phyloP scores from a whole-genome alignment of 2,888 invertebrate genomes.

The Phrixothrix hirtus region DNA sequence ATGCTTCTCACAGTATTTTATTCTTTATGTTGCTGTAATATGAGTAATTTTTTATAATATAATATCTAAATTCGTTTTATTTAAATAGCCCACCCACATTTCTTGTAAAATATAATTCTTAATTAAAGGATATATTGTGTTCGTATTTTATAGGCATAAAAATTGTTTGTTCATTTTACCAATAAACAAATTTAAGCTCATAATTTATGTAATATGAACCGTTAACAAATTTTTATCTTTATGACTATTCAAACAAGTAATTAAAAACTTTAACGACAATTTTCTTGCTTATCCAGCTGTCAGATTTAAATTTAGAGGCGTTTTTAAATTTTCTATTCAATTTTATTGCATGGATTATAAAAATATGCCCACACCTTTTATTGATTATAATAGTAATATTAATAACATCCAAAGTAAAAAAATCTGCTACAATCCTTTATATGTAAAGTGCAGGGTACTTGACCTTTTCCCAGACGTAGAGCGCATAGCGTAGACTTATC shows the following conservation, averaged over 20 bases:
- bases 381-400: background rate
- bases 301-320: slow-evolving; percentile 9
- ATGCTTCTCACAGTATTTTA: too few relatives aligned
- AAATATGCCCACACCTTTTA: background rate
- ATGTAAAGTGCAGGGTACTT: too few relatives aligned
- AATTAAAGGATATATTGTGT: too few relatives aligned
- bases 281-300: slow-evolving; percentile 7
- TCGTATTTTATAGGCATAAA: too few relatives aligned
- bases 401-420: too few relatives aligned
- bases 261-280: slow-evolving; percentile 16
- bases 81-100: background rate
- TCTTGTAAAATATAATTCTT: too few relatives aligned
- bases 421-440: too few relatives aligned
- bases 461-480: slow-evolving; percentile 15
- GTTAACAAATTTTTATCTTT: slow-evolving; percentile 19
- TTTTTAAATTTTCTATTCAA: background rate
- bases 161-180: background rate
- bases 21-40: too few relatives aligned
- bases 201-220: slow-evolving; percentile 10
- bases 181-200: slow-evolving; percentile 11
- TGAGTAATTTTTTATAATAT: too few relatives aligned
- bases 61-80: too few relatives aligned
- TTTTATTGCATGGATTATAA: slow-evolving; percentile 5
- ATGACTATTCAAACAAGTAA: slow-evolving; percentile 6
- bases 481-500: slow-evolving; percentile 24